phyloP scores from a whole-genome alignment of 1,140 invertebrate species.

The Aleiodes sp. region DNA sequence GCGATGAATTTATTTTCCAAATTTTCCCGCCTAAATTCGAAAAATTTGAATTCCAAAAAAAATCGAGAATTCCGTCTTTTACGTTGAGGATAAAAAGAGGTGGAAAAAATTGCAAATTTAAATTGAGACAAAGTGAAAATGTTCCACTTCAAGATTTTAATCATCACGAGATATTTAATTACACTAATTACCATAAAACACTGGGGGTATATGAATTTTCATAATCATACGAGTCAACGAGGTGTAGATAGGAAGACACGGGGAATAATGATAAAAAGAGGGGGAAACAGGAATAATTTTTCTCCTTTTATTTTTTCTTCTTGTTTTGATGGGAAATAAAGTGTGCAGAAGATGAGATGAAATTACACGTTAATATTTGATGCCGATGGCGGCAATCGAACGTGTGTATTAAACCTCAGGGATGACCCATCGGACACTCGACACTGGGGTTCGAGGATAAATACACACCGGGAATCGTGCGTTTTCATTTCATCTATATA shows the following conservation, averaged over 20 bases:
- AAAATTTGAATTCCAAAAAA: no score
- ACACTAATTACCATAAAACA: slow-evolving; percentile 14
- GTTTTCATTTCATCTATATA: not conserved
- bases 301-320: not conserved
- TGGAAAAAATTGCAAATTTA: not conserved
- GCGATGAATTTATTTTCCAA: no score
- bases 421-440: not conserved
- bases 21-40: no score
- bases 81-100: no score
- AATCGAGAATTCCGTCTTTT: no score
- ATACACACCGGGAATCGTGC: not conserved
- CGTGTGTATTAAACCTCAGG: slow-evolving; percentile 8
- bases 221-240: slow-evolving; percentile 17
- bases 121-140: slow-evolving; percentile 9
- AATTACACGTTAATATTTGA: slow-evolving; percentile 16
- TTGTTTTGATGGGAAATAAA: slow-evolving; percentile 4
- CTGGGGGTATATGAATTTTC: slow-evolving; percentile 11
- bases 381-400: not conserved
- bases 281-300: not conserved
- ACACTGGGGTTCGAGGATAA: not conserved
- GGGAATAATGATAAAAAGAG: slow-evolving; percentile 13
- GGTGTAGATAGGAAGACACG: slow-evolving; percentile 15
- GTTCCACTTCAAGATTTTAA: slow-evolving; percentile 7
- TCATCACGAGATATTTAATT: slow-evolving; percentile 12
- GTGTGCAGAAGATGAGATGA: not conserved